phyloP scores from a whole-genome alignment of 1,140 invertebrate species.

The Drosophila parvula region DNA sequence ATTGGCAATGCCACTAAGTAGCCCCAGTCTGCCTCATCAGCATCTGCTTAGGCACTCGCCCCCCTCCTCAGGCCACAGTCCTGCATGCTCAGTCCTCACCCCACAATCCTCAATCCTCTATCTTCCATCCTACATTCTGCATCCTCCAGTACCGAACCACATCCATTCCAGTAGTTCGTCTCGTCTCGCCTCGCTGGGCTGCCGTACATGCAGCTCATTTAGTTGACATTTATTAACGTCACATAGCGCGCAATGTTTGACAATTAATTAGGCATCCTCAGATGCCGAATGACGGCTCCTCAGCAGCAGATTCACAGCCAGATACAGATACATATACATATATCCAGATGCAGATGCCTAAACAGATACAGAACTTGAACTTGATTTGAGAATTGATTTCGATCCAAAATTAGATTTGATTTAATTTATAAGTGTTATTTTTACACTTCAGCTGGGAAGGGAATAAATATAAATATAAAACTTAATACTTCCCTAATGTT shows the following conservation, averaged over 20 bases:
- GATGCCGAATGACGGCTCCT: conserved; percentile 55
- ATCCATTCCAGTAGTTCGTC: conserved; percentile 46
- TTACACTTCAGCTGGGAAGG: conserved; percentile 8
- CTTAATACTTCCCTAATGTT: too few species aligned
- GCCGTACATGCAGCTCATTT: conserved; percentile 77
- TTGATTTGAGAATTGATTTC: conserved; percentile 22
- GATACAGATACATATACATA: conserved; percentile 7
- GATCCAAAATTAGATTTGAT: conserved; percentile 35
- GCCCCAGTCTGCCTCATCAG: conserved; percentile 43
- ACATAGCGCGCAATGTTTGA: conserved; percentile 79
- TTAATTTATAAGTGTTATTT: conserved; percentile 53
- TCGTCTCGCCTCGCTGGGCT: conserved; percentile 45
- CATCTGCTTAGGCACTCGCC: conserved; percentile 37
- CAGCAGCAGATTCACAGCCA: conserved; percentile 6
- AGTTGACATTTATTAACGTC: conserved; percentile 82
- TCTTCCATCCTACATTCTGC: background rate
- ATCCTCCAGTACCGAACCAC: conserved; percentile 7
- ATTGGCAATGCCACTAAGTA: conserved; percentile 77
- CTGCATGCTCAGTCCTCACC: background rate
- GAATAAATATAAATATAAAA: background rate
- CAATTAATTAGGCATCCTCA: conserved; percentile 74
- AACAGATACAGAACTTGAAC: conserved; percentile 31
- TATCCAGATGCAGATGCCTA: conserved; percentile 4
- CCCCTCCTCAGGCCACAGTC: background rate
- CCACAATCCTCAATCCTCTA: conserved; percentile 9